A percentile compares a stretch with the other conserved stretches of the same genome.
Evolutionary conservation across 2,113 vertebrate genomes (phyloP).

Genomic region (Oenanthe melanoleuca): DNA sequence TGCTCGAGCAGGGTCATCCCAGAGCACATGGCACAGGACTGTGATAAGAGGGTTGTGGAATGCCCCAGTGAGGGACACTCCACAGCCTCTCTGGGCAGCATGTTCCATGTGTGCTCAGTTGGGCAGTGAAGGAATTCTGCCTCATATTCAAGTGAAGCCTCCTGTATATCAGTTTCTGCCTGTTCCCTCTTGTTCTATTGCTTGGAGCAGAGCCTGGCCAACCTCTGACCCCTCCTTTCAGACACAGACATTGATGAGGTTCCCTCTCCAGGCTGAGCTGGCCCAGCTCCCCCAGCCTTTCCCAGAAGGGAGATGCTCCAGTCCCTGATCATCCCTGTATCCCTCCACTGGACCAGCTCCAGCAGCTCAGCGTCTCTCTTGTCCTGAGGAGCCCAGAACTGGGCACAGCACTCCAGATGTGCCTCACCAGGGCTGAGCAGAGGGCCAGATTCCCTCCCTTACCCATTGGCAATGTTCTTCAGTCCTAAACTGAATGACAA

Average conservation of each 20-base stretch:
- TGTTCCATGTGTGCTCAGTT: background rate
- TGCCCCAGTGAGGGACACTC: background rate
- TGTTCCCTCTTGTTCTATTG: background rate
- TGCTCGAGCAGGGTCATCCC: background rate
- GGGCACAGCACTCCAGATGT: background rate
- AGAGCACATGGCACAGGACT: background rate
- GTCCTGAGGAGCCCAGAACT: background rate
- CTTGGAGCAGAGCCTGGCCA: background rate
- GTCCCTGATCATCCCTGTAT: rapidly evolving
- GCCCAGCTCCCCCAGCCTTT: background rate
- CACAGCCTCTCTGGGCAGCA: rapidly evolving
- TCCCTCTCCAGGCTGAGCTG: background rate
- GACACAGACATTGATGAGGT: background rate
- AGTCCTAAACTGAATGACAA: background rate
- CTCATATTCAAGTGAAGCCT: background rate
- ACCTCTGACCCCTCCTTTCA: background rate
- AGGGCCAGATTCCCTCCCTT: background rate
- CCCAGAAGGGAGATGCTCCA: rapidly evolving
- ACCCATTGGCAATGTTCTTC: background rate
- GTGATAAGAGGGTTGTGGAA: background rate
- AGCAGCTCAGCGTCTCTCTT: background rate
- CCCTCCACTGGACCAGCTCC: rapidly evolving
- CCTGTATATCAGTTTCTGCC: background rate
- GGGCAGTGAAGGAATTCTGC: background rate
- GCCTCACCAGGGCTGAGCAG: background rate